These are phyloP conservation scores for Alfaro cultratus DNA, from an alignment of 2,797 vertebrate genomes.

Conservation along the genomic window DNA sequence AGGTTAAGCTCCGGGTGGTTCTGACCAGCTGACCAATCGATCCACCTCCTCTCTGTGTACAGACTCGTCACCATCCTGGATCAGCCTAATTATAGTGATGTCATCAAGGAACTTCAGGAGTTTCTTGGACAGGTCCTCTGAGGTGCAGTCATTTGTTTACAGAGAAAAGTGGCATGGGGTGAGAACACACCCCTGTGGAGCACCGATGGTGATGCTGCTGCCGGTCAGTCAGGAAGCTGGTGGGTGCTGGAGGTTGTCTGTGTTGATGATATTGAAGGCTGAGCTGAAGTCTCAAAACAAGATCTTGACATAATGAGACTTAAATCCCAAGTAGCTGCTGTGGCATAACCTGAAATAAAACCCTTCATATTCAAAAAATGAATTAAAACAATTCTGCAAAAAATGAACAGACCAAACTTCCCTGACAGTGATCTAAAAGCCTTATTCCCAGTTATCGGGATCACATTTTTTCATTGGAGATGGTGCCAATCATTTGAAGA, in stretches of 20 bases:
- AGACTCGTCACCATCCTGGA: neutral
- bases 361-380: neutral
- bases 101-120: neutral
- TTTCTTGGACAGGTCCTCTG: neutral
- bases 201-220: neutral
- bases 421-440: neutral
- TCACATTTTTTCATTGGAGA: neutral
- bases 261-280: neutral
- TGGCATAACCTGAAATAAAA: neutral
- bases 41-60: neutral
- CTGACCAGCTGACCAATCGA: too few relatives aligned
- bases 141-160: neutral
- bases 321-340: neutral
- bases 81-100: neutral
- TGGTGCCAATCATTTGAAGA: neutral
- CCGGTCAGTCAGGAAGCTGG: neutral
- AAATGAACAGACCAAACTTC: neutral
- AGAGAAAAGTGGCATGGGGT: neutral
- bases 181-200: too few relatives aligned
- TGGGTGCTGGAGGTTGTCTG: neutral
- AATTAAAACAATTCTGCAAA: neutral
- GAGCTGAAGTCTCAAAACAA: neutral
- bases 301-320: neutral
- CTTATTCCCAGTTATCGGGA: neutral
- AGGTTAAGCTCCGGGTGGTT: too few relatives aligned